These are phyloP conservation scores for Pempheris klunzingeri DNA, from an alignment of 2,797 vertebrate species.

Conservation along the genomic window DNA sequence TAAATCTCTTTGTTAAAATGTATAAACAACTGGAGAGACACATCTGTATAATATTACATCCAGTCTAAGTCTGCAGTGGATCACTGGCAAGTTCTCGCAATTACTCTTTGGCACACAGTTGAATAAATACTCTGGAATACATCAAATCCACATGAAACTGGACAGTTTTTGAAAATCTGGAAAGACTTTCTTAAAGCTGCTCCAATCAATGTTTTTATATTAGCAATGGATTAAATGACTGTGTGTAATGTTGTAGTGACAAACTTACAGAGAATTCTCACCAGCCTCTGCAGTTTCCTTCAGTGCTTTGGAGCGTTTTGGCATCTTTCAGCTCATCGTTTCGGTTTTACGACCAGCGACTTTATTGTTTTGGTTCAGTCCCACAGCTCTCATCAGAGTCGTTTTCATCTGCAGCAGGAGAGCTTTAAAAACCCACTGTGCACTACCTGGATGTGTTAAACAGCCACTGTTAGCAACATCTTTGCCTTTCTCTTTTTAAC, in stretches of 20 bases:
- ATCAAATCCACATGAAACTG: conserved; percentile 43
- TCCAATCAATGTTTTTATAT: conserved; percentile 39
- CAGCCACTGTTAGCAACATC: no score
- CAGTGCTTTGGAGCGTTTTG: neutral
- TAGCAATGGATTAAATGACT: neutral
- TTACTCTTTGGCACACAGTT: conserved; percentile 29
- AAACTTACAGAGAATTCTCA: neutral
- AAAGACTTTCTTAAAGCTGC: conserved; percentile 22
- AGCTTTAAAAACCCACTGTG: neutral
- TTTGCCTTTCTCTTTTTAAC: no score
- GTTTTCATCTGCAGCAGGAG: neutral
- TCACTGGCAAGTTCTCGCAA: conserved; percentile 36
- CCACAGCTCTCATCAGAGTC: neutral
- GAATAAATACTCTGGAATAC: conserved; percentile 44
- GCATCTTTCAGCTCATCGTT: neutral
- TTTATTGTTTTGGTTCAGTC: neutral
- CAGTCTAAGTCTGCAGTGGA: conserved; percentile 37
- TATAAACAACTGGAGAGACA: conserved; percentile 42
- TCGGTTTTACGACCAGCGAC: neutral
- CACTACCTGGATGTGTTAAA: no score
- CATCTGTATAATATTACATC: conserved; percentile 59
- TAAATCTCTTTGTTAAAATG: conserved; percentile 22
- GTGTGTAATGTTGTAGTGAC: neutral
- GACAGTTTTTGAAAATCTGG: conserved; percentile 23
- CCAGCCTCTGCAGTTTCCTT: neutral